Percentiles rank a stretch among this genome's conserved stretches.
These are phyloP conservation scores for Lanius collurio DNA, from an alignment of 2,113 vertebrate species.

Conservation along the genomic window DNA sequence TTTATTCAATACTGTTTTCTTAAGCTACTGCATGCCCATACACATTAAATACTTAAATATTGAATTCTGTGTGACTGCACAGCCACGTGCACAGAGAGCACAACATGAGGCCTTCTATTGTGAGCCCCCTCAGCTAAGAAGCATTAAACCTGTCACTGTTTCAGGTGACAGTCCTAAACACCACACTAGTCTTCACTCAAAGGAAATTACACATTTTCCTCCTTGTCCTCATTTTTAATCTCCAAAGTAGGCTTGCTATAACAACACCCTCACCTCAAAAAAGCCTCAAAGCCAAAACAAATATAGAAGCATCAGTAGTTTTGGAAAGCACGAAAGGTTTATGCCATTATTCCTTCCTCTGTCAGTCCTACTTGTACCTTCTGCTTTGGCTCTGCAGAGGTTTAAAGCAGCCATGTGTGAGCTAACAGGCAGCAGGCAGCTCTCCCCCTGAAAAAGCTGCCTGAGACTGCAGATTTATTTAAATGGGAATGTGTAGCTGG, in stretches of 20 bases:
- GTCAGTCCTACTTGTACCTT: neutral
- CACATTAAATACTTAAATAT: neutral
- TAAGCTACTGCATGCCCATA: neutral
- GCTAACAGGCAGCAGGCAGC: neutral
- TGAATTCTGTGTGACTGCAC: neutral
- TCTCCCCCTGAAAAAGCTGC: neutral
- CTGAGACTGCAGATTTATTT: neutral
- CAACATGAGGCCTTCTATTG: neutral
- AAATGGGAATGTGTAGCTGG: conserved; percentile 34
- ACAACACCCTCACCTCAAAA: neutral
- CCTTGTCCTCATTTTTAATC: neutral
- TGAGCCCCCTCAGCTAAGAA: neutral
- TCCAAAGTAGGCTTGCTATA: neutral
- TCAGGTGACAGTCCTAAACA: neutral
- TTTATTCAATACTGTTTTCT: neutral
- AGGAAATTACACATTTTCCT: neutral
- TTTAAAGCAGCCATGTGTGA: neutral
- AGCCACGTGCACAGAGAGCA: neutral
- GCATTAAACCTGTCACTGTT: neutral
- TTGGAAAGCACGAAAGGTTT: neutral
- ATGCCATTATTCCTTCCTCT: neutral
- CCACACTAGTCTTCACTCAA: neutral
- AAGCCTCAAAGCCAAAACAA: neutral
- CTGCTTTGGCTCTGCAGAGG: neutral
- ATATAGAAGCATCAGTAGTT: neutral